A percentile compares a stretch with the other conserved stretches of the same genome.
phyloP scores from a whole-genome alignment of 2,113 vertebrate species.

The Misgurnus mizolepis region DNA sequence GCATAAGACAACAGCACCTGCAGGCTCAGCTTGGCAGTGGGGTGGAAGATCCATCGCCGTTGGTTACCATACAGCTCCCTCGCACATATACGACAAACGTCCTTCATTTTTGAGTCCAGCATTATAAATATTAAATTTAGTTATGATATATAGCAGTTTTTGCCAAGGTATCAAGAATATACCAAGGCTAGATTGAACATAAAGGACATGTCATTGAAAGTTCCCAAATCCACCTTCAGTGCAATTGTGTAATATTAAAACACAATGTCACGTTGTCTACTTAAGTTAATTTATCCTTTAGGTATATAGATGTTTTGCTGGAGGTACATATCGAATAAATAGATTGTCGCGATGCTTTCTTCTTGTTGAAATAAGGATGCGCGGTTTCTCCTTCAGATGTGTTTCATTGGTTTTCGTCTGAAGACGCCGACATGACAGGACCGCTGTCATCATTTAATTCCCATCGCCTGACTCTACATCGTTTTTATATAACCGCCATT shows the following conservation, averaged over 20 bases:
- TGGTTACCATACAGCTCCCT: slow-evolving; percentile 94
- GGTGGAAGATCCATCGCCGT: slow-evolving; percentile 97
- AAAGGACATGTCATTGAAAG: background rate
- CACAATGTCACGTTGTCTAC: background rate
- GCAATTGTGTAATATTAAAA: background rate
- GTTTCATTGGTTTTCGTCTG: slow-evolving; percentile 6
- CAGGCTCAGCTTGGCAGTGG: slow-evolving; percentile 86
- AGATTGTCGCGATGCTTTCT: slow-evolving; percentile 8
- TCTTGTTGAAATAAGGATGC: slow-evolving; percentile 2
- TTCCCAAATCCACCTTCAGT: background rate
- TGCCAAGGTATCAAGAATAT: background rate
- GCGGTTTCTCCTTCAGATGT: slow-evolving; percentile 2
- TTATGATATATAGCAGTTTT: background rate
- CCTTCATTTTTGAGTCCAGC: slow-evolving; percentile 83
- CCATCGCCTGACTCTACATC: background rate
- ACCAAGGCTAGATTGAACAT: background rate
- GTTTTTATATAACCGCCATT: background rate
- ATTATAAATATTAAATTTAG: slow-evolving; percentile 50
- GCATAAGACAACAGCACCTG: slow-evolving; percentile 93
- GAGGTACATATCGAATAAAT: background rate
- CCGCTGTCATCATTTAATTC: slow-evolving; percentile 23
- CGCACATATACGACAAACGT: slow-evolving; percentile 90
- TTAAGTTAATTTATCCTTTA: background rate
- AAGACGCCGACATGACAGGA: slow-evolving; percentile 44
- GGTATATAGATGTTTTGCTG: background rate